Percentiles rank a stretch among this genome's conserved stretches.
These are phyloP conservation scores for Harlomillsia oculata DNA, from an alignment of 1,140 invertebrate genomes.

Conservation along the genomic window DNA sequence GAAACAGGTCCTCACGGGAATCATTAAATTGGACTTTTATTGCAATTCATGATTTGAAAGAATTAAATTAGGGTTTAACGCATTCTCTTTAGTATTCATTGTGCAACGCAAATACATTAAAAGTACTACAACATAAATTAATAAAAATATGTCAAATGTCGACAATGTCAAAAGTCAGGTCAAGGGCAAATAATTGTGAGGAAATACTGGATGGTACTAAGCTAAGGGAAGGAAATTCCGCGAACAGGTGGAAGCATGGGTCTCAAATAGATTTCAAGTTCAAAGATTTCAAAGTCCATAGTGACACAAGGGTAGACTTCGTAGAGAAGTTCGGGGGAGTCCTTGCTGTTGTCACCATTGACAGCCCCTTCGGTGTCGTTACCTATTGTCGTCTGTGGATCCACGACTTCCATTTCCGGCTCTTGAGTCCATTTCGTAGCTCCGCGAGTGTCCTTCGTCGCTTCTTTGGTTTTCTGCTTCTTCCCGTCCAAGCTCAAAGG, in stretches of 20 bases:
- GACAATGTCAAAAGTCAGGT: neutral
- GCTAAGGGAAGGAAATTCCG: no score
- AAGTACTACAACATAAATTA: neutral
- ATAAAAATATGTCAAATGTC: neutral
- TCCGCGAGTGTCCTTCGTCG: no score
- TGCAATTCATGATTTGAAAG: no score
- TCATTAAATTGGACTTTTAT: no score
- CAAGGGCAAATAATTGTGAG: neutral
- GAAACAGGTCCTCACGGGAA: neutral
- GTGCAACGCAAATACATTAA: neutral
- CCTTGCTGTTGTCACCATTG: slow-evolving; percentile 2
- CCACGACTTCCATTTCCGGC: neutral
- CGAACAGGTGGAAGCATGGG: neutral
- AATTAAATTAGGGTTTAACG: neutral
- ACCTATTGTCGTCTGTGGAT: neutral
- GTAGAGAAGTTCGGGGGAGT: neutral
- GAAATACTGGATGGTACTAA: no score
- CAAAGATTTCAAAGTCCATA: slow-evolving; percentile 16
- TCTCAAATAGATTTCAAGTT: slow-evolving; percentile 18
- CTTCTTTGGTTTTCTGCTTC: no score
- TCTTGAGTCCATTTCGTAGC: no score
- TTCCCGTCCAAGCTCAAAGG: no score
- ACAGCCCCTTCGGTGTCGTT: neutral
- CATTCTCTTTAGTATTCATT: neutral
- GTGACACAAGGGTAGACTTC: slow-evolving; percentile 1